phyloP scores from a whole-genome alignment of 2,888 invertebrate species.

The Ennomos erosarius region DNA sequence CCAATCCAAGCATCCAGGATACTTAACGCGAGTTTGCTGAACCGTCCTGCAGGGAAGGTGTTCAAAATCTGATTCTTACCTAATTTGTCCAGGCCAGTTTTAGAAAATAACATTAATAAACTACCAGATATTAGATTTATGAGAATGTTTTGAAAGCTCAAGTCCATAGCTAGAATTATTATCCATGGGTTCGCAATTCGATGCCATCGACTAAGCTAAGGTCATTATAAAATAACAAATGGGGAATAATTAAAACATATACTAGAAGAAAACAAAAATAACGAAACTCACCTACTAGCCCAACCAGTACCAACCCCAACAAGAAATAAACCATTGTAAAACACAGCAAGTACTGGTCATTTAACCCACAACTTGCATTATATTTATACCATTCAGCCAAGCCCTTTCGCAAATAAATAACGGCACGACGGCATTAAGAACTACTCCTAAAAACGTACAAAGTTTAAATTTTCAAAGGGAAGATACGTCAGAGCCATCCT shows the following conservation, averaged over 20 bases:
- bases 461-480: constrained; percentile 42
- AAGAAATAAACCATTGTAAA: constrained; percentile 37
- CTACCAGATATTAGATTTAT: too few species aligned
- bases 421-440: neutral
- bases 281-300: constrained; percentile 39
- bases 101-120: too few species aligned
- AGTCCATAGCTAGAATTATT: too few species aligned
- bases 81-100: too few species aligned
- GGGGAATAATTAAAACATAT: neutral
- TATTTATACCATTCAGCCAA: constrained; percentile 37
- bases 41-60: too few species aligned
- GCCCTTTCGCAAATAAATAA: constrained; percentile 7
- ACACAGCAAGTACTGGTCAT: constrained; percentile 34
- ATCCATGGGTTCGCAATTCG: too few species aligned
- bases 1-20: too few species aligned
- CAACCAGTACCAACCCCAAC: constrained; percentile 37
- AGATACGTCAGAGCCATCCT: constrained; percentile 4
- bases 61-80: too few species aligned
- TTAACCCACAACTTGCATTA: constrained; percentile 6
- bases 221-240: neutral
- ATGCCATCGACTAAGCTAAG: neutral
- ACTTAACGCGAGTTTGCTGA: too few species aligned
- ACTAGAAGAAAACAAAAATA: too few species aligned
- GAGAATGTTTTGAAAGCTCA: too few species aligned
- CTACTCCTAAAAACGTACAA: constrained; percentile 17